Base-by-base conservation (phyloP, 2,888 invertebrate genomes). In the Maniola hyperantus region DNA sequence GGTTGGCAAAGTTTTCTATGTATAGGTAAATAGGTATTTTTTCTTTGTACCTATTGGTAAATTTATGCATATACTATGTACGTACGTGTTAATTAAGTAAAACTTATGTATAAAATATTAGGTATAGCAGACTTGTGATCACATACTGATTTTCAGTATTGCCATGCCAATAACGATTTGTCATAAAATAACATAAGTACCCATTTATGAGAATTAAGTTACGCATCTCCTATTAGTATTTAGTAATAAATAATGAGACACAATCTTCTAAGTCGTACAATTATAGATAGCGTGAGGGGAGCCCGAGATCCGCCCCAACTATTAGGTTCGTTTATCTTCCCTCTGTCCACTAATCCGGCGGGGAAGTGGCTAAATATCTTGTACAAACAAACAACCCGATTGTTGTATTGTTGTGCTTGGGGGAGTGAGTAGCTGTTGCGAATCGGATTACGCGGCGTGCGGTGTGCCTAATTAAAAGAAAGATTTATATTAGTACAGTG, bases 361-460 rank as follows among this genome's bases (percentile, higher is more conserved):
- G 91, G 91, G 89, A 91, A 89, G 91, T 89, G 89, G 86, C 89
- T 91, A 91, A 91, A 91, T 90, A 91, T 89, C 90, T 92, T 92
- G 91, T 90, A 88, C 91, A 92, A 92, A 92, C 89, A 92, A 91
- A 92, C 90, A 91, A 89, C 87, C 76, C 79, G 87, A 83, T 83
- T 82, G 83, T 83, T 80, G 83, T 81, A 88, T 90, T 89, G 89
- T 90, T 89, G 89, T 87, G 44, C 11, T 44, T 78, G 87, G 86
- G 84, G 79, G 83, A 84, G 79, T 80, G 80, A 72, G 80, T 76
- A 77, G 80, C 86, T 83, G 83, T 83, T 82, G 78, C 86, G 78
- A 88, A 91, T 89, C 88, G 88, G 89, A 89, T 91, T 90, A 90
- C 82, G 82, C 75, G 83, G 84, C 82, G 82, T 80, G 83, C 83